Base-by-base conservation (phyloP, 2,113 vertebrate genomes). In the Sinocyclocheilus anophthalmus region DNA sequence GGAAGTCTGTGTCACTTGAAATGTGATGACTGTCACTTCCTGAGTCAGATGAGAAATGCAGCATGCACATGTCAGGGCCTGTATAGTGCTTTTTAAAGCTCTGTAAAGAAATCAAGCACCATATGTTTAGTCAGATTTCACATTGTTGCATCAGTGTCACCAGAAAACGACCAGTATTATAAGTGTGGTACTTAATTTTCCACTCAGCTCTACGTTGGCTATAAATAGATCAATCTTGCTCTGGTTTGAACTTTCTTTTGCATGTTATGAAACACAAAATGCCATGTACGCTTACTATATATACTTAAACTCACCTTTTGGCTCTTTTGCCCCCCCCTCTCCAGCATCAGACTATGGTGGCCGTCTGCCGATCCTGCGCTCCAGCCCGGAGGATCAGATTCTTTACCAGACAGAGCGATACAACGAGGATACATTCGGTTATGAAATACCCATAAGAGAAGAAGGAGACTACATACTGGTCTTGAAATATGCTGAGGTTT, bases 381-480 rank as follows among this genome's bases (percentile, higher is more conserved):
- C 98, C 90, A 98, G 95, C 22, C 96, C 95, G 0, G 97, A 98
- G 55, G 98, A 99, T 91, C 98, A 99, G 94, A 93, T 99, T 80
- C 95, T 99, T 2, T 99, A 99, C 91, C 98, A 99, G 92, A 99
- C 98, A 0, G 98, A 99, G 89, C 96, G 98, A 76, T 99, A 99
- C 93, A 99, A 98, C 0, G 98, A 99, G 91, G 97, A 99, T 90
- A 98, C 96, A 6, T 99, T 99, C 87, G 97, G 98, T 83, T 99
- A 99, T 0, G 97, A 99, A 77, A 93, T 99, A 80, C 97, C 97
- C 57, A 97, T 99, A 86, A 96, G 96, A 59, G 98, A 99, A 20
- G 98, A 99, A 88, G 98, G 98, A 42, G 97, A 99, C 88, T 99
- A 99, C 0, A 97, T 98, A 86, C 92, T 99, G 57, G 98, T 99